Evolutionary conservation across 1,140 invertebrate genomes (phyloP), one percentile per base, ranked within the genome.

Genomic region (Callitettix versicolor): DNA sequence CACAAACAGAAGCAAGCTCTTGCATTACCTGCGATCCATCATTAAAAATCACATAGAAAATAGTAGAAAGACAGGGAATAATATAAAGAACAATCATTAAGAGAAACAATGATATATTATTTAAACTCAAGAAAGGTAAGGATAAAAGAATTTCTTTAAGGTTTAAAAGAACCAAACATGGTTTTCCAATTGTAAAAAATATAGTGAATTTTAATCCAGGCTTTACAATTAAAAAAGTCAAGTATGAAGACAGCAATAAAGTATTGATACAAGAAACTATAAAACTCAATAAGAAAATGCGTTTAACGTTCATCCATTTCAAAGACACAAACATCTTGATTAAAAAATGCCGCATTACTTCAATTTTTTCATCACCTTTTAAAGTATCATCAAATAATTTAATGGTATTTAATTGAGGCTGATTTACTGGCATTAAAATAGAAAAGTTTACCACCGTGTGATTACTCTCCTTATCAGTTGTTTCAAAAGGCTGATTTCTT

Each of bases 241-340:
- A 30, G 3, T 4, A 30, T 9, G 26, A 30, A 30, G 9, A 30
- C 9, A 49, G 30, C 2, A 49, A 3, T 26, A 34, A n/a, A 2
- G n/a, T n/a, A 30, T 3, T 26, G 2, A 24, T 2, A 22, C 11
- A 49, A 1, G 4, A 7, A n/a, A 49, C 12, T 30, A 49, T 26
- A 30, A 49, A 49, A 9, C 46, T 49, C 12, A 49, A 22, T 14
- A 49, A n/a, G 15, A 49, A 49, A 49, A 49, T 15, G 6, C 30
- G 15, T 14, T 49, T 49, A 7, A 49, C 46, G 7, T 9, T 34
- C 14, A n/a, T 26, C 30, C 22, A 30, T 15, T 30, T 22, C 6
- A 34, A 49, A 34, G 24, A 3, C 14, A 49, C 15, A 18, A 30
- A 49, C 21, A n/a, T 26, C 12, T 49, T 49, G n/a, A 49, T 15